Percentiles rank a stretch among this genome's conserved stretches.
These are phyloP conservation scores for Ptilorrhoa leucosticta DNA, from an alignment of 2,113 vertebrate species.

Conservation along the genomic window DNA sequence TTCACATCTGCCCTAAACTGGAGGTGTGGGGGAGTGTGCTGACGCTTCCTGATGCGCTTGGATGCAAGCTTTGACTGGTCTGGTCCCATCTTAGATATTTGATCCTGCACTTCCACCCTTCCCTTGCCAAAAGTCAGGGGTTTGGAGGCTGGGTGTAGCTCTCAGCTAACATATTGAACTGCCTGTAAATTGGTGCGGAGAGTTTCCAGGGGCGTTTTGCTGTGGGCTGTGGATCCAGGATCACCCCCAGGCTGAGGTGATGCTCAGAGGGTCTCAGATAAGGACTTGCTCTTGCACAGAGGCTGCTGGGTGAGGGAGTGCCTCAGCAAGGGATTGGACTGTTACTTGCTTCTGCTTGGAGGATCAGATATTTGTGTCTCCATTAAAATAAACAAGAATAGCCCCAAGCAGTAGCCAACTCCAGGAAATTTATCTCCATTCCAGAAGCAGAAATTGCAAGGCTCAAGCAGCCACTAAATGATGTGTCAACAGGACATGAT, in stretches of 20 bases:
- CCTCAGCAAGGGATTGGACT: neutral
- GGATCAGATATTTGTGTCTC: neutral
- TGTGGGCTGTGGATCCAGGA: neutral
- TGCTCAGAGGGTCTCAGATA: neutral
- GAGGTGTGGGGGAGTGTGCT: neutral
- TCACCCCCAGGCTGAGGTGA: neutral
- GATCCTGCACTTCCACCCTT: neutral
- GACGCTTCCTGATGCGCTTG: neutral
- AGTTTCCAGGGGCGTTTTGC: fast-evolving
- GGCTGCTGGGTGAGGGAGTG: neutral
- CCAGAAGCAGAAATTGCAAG: neutral
- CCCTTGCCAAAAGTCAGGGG: neutral
- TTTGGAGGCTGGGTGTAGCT: neutral
- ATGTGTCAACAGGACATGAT: neutral
- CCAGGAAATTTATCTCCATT: neutral
- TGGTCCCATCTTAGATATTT: neutral
- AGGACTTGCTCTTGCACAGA: neutral
- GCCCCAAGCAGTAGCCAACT: neutral
- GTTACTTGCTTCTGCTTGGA: neutral
- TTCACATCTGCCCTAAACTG: neutral
- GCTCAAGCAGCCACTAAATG: neutral
- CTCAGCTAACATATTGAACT: neutral
- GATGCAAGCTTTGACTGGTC: neutral
- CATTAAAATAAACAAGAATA: neutral
- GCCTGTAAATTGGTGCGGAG: neutral